Evolutionary conservation across 2,113 vertebrate genomes (phyloP), one percentile per base, ranked within the genome.

Genomic region (Psammodynastes pulverulentus): DNA sequence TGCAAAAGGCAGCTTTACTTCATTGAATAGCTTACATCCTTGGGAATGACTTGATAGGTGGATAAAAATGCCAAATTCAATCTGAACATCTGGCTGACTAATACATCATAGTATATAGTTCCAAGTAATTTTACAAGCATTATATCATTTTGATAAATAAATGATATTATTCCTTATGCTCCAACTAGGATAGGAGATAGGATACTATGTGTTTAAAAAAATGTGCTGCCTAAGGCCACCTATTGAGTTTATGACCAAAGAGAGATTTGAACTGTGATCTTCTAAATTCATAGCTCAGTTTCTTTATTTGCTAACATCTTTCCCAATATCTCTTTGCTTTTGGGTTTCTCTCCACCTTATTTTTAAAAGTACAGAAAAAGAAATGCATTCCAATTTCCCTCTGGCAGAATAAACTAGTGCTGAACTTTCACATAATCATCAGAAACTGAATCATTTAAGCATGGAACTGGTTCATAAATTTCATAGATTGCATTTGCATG

Each of bases 401-500:
- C 52, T 94, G 94, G 93, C 87, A 94, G 89, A 93, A 94, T 95
- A 96, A 97, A 96, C 53, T 46, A 54, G 43, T 91, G 24, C 29
- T 94, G 94, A 96, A 96, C 91, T 88, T 95, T 92, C 93, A 90
- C 1, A 0, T 94, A 90, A 94, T 96, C 96, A 94, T 94, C 92
- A 90, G 89, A 87, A 9, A 89, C 39, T 92, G 92, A 96, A 89
- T 96, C 67, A 95, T 91, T 97, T 96, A 91, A 92, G 92, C 93
- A 91, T 85, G 53, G 94, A 91, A 92, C 93, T 94, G 86, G 91
- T 97, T 96, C 94, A 94, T 96, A 97, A 97, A 96, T 51, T 89
- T 86, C 92, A 95, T 94, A 93, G 96, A 92, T 92, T 95, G 95
- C 26, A 96, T 96, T 96, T 96, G 93, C 95, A 97, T 95, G 85